Conservation (phyloP, 2,797 vertebrate species). For the Rhabdomys pumilio region DNA sequence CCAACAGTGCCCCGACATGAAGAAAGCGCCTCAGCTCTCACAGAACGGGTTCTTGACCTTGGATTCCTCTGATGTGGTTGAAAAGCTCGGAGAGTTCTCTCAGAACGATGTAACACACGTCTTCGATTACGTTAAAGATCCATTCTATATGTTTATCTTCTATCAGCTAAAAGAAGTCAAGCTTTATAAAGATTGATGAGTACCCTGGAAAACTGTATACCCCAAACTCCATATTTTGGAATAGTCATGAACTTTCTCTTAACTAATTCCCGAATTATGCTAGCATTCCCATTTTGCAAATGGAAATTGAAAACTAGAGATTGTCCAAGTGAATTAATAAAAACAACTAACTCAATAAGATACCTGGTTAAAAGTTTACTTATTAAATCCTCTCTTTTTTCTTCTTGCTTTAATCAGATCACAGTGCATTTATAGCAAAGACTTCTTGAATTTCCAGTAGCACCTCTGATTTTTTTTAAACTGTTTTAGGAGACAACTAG, state of each 20-base stretch:
- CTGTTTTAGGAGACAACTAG: background rate
- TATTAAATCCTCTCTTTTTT: background rate
- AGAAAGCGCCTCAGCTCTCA: background rate
- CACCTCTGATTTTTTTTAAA: background rate
- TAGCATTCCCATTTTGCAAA: constrained; percentile 16
- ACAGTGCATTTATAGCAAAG: background rate
- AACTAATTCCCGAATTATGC: constrained; percentile 18
- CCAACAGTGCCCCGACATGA: background rate
- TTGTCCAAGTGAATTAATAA: constrained; percentile 49
- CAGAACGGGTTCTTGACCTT: background rate
- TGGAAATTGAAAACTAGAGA: constrained; percentile 50
- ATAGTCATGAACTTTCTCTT: background rate
- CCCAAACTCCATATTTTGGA: background rate
- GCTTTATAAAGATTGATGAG: constrained; percentile 27
- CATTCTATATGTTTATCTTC: background rate
- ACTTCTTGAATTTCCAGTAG: constrained; percentile 42
- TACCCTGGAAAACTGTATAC: background rate
- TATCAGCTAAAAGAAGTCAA: background rate
- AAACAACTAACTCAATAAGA: constrained; percentile 54
- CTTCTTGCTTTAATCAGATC: background rate
- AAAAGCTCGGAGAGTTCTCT: background rate
- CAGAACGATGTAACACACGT: background rate
- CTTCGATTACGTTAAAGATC: background rate
- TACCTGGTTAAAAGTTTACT: constrained; percentile 22
- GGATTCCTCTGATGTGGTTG: background rate